phyloP scores from a whole-genome alignment of 2,113 vertebrate species.

The Gymnobelideus leadbeateri region DNA sequence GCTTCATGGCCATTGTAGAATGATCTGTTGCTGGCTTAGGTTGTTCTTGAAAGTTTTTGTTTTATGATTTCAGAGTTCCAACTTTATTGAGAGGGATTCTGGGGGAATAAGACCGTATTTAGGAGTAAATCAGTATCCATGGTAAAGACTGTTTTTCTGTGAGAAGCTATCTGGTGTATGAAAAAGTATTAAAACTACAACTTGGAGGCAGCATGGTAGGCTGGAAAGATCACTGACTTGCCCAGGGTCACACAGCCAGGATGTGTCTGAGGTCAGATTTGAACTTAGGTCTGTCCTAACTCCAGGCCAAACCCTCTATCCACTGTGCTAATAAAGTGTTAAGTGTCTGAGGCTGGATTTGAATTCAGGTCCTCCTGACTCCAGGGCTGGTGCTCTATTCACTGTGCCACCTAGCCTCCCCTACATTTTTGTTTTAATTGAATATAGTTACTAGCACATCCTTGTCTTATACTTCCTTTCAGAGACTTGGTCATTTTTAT shows the following conservation, averaged over 20 bases:
- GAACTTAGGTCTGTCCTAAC: neutral
- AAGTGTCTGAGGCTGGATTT: too few species aligned
- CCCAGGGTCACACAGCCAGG: neutral
- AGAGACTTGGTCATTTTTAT: slow-evolving; percentile 41
- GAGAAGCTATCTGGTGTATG: neutral
- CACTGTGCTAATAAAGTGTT: neutral
- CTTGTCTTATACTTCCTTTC: neutral
- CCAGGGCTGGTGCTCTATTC: too few species aligned
- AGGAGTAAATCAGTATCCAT: neutral
- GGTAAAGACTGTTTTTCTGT: neutral
- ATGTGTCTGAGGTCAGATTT: neutral
- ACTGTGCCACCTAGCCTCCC: too few species aligned
- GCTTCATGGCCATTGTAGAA: neutral
- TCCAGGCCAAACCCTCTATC: neutral
- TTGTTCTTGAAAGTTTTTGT: neutral
- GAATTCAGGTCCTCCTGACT: neutral
- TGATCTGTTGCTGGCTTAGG: neutral
- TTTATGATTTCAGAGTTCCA: neutral
- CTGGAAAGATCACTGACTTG: neutral
- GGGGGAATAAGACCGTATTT: neutral
- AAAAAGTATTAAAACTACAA: neutral
- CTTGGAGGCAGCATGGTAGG: neutral
- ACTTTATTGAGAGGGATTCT: neutral
- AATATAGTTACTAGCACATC: neutral
- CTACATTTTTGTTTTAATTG: neutral